phyloP scores from a whole-genome alignment of 2,888 invertebrate genomes.

The Vesta saturnalis region DNA sequence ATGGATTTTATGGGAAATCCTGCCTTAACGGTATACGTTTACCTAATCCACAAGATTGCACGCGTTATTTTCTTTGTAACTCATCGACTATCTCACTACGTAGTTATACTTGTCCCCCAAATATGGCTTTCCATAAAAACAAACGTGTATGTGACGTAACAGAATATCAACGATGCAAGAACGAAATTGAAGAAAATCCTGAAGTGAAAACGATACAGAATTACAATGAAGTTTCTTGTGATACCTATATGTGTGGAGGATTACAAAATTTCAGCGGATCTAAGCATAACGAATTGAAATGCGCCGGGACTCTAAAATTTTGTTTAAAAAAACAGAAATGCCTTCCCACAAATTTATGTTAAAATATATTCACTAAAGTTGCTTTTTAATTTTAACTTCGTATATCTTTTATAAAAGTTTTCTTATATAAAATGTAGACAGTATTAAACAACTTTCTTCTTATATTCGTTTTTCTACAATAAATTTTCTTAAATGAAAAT shows the following conservation, averaged over 20 bases:
- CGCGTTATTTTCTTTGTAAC: slow-evolving; percentile 38
- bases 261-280: slow-evolving; percentile 22
- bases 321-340: slow-evolving; percentile 20
- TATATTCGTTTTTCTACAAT: too few species aligned
- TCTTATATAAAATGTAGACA: too few species aligned
- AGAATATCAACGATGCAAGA: slow-evolving; percentile 32
- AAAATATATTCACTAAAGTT: background rate
- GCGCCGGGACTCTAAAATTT: slow-evolving; percentile 17
- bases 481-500: too few species aligned
- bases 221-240: slow-evolving; percentile 16
- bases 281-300: slow-evolving; percentile 18
- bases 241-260: slow-evolving; percentile 25
- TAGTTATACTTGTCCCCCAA: slow-evolving; percentile 37
- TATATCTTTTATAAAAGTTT: background rate
- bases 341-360: slow-evolving; percentile 15
- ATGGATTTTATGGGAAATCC: slow-evolving; percentile 18
- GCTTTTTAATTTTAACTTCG: background rate
- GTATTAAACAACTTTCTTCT: too few species aligned
- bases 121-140: slow-evolving; percentile 37
- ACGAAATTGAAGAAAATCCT: slow-evolving; percentile 17
- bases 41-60: slow-evolving; percentile 38
- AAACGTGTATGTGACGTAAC: slow-evolving; percentile 36
- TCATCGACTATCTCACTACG: slow-evolving; percentile 20
- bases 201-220: slow-evolving; percentile 8
- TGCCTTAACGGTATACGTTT: slow-evolving; percentile 29